Percentiles rank a stretch among this genome's conserved stretches.
phyloP scores from a whole-genome alignment of 2,113 vertebrate species.

The Fregetta grallaria region DNA sequence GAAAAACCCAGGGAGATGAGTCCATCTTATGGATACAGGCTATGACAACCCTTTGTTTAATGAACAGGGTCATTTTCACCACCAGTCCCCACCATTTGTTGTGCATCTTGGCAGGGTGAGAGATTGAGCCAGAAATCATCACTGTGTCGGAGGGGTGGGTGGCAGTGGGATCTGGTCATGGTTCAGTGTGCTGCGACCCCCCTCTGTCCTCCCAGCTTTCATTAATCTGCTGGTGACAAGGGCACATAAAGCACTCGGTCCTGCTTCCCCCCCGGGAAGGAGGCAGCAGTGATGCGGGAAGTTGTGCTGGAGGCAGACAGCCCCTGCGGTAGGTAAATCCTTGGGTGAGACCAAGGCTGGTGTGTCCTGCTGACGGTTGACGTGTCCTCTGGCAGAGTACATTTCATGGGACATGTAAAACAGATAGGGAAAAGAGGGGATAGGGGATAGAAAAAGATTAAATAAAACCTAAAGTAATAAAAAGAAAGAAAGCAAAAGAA shows the following conservation, averaged over 20 bases:
- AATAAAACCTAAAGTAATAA: background rate
- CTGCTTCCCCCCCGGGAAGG: background rate
- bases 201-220: background rate
- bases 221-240: conserved; percentile 33
- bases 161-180: background rate
- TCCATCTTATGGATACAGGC: background rate
- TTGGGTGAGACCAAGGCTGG: background rate
- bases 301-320: background rate
- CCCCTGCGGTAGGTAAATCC: background rate
- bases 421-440: background rate
- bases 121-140: conserved; percentile 40
- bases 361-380: background rate
- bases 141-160: background rate
- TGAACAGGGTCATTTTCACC: background rate
- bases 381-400: background rate
- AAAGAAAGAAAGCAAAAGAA: background rate
- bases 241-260: background rate
- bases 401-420: background rate
- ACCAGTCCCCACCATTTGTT: background rate
- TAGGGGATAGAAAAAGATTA: background rate
- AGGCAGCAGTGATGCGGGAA: background rate
- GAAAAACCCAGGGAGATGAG: background rate
- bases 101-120: background rate
- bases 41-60: background rate
- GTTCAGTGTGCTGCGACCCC: background rate